Base-by-base conservation (phyloP, 2,888 invertebrate genomes). In the Zhuqinia jingwanae region DNA sequence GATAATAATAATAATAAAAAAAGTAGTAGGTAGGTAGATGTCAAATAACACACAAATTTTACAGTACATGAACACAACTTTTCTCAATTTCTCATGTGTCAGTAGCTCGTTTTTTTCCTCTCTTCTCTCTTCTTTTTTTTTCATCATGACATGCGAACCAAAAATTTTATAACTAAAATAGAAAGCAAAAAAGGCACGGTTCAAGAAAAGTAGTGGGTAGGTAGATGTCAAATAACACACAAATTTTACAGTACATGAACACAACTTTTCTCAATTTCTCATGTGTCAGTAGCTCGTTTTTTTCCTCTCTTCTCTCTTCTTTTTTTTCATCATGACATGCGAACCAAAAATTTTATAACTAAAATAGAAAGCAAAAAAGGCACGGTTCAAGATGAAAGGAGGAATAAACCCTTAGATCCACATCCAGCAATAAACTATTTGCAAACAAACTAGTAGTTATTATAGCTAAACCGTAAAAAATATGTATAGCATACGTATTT, bases 71-170 rank as follows among this genome's bases (percentile, higher is more conserved):
- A 85, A 75, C 80, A 73, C 73, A 85, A 85, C 22, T 73, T 79
- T 85, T 85, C 85, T 63, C 85, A 85, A 85, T 85, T 85, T 85
- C 85, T 85, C 85, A 85, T 85, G 85, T 85, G 85, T 85, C 85
- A 85, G 63, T 80, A 85, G 75, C 73, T 80, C 85, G n/a, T n/a
- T n/a, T n/a, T n/a, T n/a, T n/a, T n/a, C n/a, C n/a, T n/a, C n/a
- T n/a, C n/a, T n/a, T n/a, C n/a, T n/a, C n/a, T n/a, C n/a, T n/a
- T n/a, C n/a, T n/a, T n/a, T n/a, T 73, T 80, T 80, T 78, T 63
- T 78, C 63, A 22, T 75, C 53, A 36, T 85, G 85, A 85, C 85
- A 85, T 85, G 85, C 85, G 65, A 85, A 85, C 73, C 65, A 85
- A 73, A 79, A 85, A 85, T 58, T 65, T 58, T 20, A 63, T 20